phyloP scores from a whole-genome alignment of 2,888 invertebrate genomes.

The Resseliella maxima region DNA sequence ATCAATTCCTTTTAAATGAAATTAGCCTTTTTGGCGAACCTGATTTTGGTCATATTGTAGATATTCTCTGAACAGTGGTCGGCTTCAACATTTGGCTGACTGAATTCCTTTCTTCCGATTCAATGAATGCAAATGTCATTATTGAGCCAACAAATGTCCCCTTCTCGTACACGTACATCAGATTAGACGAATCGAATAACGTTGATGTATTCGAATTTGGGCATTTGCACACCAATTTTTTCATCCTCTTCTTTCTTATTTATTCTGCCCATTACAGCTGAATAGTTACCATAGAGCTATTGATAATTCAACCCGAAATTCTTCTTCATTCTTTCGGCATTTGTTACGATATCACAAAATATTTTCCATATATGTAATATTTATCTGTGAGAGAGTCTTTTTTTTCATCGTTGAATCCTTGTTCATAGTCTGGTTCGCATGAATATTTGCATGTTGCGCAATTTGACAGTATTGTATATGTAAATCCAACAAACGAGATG shows the following conservation, averaged over 20 bases:
- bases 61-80: background rate
- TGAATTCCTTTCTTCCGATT: slow-evolving; percentile 37
- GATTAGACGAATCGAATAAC: background rate
- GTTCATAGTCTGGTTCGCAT: background rate
- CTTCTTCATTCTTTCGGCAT: background rate
- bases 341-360: slow-evolving; percentile 19
- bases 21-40: slow-evolving; percentile 33
- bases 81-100: background rate
- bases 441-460: background rate
- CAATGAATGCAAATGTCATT: slow-evolving; percentile 48
- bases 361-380: background rate
- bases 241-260: background rate
- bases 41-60: slow-evolving; percentile 23
- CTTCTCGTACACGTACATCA: background rate
- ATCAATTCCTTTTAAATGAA: slow-evolving; percentile 21
- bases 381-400: slow-evolving; percentile 11
- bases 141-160: background rate
- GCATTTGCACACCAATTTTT: slow-evolving; percentile 21
- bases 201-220: background rate
- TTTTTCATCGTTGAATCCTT: background rate
- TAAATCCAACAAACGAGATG: slow-evolving; percentile 24
- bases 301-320: background rate
- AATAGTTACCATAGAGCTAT: background rate
- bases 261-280: background rate
- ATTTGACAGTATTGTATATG: slow-evolving; percentile 14